These are phyloP conservation scores for Columba janthina DNA, from an alignment of 2,113 vertebrate genomes.

Conservation along the genomic window DNA sequence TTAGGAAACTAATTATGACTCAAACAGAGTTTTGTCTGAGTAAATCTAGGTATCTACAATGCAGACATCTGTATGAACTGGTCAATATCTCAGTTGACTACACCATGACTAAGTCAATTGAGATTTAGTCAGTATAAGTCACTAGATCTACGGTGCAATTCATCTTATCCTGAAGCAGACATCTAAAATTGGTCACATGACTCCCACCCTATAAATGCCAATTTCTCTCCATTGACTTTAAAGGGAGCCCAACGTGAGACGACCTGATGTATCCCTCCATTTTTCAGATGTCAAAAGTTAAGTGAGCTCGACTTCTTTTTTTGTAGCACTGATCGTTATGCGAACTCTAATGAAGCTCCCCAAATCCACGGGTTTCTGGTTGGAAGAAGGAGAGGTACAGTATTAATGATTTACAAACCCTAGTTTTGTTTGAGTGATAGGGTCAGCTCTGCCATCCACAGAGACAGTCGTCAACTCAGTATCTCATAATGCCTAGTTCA, in stretches of 20 bases:
- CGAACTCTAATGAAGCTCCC: background rate
- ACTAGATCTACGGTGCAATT: background rate
- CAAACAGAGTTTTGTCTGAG: background rate
- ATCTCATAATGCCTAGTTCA: background rate
- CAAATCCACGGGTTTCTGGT: background rate
- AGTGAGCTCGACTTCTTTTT: background rate
- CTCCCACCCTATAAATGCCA: background rate
- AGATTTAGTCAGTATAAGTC: background rate
- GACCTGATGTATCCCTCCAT: background rate
- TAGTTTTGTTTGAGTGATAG: background rate
- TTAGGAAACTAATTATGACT: background rate
- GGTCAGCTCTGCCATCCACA: background rate
- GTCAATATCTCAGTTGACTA: background rate
- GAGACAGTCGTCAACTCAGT: background rate
- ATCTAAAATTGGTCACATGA: background rate
- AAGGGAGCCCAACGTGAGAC: accelerated
- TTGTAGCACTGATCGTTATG: background rate
- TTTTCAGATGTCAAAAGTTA: background rate
- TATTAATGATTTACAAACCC: background rate
- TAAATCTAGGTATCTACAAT: background rate
- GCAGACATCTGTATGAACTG: background rate
- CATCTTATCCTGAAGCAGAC: background rate
- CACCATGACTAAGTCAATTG: background rate
- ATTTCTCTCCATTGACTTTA: background rate
- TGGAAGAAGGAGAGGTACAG: background rate